Evolutionary conservation across 2,113 vertebrate genomes (phyloP).

Genomic region (Charadrius vociferus): DNA sequence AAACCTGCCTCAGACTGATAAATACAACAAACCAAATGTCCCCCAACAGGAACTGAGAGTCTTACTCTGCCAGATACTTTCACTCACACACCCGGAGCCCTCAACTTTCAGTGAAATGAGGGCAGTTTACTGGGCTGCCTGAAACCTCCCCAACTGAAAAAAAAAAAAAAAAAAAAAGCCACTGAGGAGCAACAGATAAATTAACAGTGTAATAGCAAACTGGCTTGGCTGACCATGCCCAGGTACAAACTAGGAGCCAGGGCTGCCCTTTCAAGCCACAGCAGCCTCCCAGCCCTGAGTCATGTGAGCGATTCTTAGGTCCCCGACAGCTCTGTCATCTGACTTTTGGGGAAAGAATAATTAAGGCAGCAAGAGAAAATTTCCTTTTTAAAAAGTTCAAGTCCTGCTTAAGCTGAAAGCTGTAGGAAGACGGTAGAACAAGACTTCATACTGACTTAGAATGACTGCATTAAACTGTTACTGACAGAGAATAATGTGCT

Average conservation of each 20-base stretch:
- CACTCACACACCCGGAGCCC: background rate
- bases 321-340: fast-evolving
- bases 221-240: background rate
- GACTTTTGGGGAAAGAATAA: background rate
- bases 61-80: background rate
- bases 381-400: background rate
- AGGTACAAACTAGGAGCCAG: background rate
- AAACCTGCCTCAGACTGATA: background rate
- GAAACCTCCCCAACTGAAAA: background rate
- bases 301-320: background rate
- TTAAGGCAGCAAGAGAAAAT: background rate
- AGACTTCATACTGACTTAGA: background rate
- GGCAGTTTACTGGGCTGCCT: background rate
- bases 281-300: background rate
- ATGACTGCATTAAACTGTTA: background rate
- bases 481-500: background rate
- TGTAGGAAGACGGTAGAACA: background rate
- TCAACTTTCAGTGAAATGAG: fast-evolving
- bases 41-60: background rate
- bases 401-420: background rate
- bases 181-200: background rate
- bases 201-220: background rate
- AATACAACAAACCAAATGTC: background rate
- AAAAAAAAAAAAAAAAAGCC: background rate
- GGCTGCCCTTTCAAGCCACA: background rate